Percentiles rank a stretch among this genome's conserved stretches.
Evolutionary conservation across 2,113 vertebrate genomes (phyloP).

Genomic region (Corynorhinus townsendii): DNA sequence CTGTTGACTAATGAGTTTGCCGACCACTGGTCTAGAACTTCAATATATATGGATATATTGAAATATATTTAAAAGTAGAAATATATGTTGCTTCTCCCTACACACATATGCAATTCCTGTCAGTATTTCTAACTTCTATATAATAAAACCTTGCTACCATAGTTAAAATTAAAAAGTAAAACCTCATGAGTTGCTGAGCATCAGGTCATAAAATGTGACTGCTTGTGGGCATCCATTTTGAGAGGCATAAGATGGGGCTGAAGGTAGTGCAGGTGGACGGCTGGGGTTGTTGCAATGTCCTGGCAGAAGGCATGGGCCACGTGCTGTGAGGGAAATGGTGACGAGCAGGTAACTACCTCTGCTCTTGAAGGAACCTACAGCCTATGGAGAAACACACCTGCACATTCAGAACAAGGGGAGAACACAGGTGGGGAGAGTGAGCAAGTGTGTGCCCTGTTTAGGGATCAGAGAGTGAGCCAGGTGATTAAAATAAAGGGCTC

Average conservation of each 20-base stretch:
- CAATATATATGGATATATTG: background rate
- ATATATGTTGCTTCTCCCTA: background rate
- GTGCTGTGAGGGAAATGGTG: background rate
- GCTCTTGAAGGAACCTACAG: background rate
- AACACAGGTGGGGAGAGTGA: background rate
- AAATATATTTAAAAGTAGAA: background rate
- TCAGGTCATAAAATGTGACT: background rate
- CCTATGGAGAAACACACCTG: background rate
- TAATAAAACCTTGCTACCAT: background rate
- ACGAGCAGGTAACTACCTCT: background rate
- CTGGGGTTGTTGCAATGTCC: background rate
- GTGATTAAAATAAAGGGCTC: background rate
- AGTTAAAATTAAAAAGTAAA: background rate
- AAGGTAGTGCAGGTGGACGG: background rate
- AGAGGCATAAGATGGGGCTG: background rate
- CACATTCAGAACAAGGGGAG: background rate
- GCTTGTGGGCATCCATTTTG: background rate
- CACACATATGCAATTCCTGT: background rate
- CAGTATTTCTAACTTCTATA: background rate
- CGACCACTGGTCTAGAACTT: background rate
- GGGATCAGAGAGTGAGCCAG: background rate
- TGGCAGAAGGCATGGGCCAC: background rate
- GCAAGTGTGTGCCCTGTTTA: background rate
- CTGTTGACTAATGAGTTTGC: too few species aligned
- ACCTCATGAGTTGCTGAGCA: background rate